These are phyloP conservation scores for Pseudorhiza aurosa DNA, from an alignment of 30 jellyfish, hydroid and myxozoan species.

Conservation along the genomic window DNA sequence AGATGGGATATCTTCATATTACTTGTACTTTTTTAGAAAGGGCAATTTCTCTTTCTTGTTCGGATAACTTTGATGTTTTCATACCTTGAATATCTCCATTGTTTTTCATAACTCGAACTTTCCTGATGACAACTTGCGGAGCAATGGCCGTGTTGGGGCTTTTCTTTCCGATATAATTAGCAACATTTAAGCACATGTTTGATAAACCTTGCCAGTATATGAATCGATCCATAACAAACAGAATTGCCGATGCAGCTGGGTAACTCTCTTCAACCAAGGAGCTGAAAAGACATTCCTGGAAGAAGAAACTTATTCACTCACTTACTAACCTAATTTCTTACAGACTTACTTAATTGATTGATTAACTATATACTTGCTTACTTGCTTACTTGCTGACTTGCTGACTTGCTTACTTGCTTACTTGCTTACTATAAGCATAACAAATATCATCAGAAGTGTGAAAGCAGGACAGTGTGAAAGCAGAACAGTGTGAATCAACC, in stretches of 20 bases:
- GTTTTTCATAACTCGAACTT: constrained; percentile 53
- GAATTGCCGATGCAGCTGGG: constrained; percentile 47
- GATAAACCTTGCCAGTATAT: constrained; percentile 70
- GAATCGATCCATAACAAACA: constrained; percentile 71
- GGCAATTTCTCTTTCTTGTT: no score
- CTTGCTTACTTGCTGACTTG: no score
- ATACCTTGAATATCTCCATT: constrained; percentile 72
- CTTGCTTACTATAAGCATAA: no score
- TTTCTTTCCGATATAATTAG: constrained; percentile 13
- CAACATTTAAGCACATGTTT: constrained; percentile 2
- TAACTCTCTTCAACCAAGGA: constrained; percentile 43
- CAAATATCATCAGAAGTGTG: no score
- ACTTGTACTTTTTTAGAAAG: no score
- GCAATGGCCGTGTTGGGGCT: constrained; percentile 66
- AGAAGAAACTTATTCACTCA: background rate
- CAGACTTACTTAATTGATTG: no score
- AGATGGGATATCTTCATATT: no score
- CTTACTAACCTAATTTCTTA: background rate
- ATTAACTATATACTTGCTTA: no score
- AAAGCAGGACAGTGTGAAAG: no score
- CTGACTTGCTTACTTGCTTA: no score
- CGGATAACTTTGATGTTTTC: no score
- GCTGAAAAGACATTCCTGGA: constrained; percentile 60
- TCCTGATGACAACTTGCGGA: constrained; percentile 64
- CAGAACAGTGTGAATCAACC: no score